A percentile compares a stretch with the other conserved stretches of the same genome.
Evolutionary conservation across 2,797 vertebrate species (phyloP).

Genomic region (Channallabes apus): DNA sequence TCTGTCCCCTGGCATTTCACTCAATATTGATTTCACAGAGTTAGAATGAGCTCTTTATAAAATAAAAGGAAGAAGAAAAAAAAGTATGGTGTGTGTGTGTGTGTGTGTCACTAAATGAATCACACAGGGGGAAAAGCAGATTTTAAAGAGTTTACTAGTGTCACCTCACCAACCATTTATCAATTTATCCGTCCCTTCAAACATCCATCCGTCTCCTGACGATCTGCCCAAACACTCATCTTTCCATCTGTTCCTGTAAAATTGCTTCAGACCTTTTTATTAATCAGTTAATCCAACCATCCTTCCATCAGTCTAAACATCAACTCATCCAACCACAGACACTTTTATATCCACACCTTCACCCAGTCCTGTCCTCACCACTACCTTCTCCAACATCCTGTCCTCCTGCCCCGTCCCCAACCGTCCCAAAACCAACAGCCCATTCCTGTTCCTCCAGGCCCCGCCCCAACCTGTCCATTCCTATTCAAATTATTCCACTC

Average conservation of each 20-base stretch:
- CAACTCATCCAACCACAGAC: background rate
- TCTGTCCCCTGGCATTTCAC: slow-evolving; percentile 34
- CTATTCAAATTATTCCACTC: background rate
- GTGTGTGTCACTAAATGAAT: background rate
- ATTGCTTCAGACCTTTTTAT: background rate
- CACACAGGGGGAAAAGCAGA: background rate
- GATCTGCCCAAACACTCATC: background rate
- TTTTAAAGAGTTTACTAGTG: background rate
- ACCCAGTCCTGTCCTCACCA: background rate
- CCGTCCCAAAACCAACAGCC: too few relatives aligned
- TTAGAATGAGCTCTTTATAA: slow-evolving; percentile 26
- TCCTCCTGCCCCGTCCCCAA: background rate
- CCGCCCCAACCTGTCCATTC: background rate
- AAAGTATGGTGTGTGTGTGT: slow-evolving; percentile 14
- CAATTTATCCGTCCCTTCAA: background rate
- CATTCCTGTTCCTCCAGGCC: background rate
- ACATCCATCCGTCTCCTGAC: background rate
- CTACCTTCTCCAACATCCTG: background rate
- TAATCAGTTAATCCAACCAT: background rate
- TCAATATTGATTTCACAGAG: slow-evolving; percentile 33
- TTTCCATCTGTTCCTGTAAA: background rate
- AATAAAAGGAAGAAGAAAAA: background rate
- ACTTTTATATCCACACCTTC: background rate
- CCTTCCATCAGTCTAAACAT: background rate
- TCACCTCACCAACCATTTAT: background rate